Percentiles rank a stretch among this genome's conserved stretches.
phyloP scores from a whole-genome alignment of 2,888 invertebrate genomes.

The Polylopha cassiicola region DNA sequence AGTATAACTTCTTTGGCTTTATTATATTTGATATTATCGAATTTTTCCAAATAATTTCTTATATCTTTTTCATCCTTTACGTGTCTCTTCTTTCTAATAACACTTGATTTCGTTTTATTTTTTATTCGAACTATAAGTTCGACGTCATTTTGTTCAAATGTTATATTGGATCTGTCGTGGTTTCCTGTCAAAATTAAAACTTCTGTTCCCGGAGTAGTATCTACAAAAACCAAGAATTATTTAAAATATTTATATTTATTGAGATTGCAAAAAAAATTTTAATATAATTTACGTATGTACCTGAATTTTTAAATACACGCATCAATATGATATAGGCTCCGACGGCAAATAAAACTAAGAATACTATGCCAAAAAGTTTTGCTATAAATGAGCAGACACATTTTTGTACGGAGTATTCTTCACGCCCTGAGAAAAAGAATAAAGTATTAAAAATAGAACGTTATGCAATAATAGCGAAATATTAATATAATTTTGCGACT shows the following conservation, averaged over 20 bases:
- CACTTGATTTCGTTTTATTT: conserved; percentile 37
- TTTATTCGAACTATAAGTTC: conserved; percentile 43
- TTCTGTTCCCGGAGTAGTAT: conserved; percentile 41
- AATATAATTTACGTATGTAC: conserved; percentile 32
- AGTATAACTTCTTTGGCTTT: conserved; percentile 52
- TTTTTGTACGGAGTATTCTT: conserved; percentile 33
- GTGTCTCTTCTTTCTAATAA: conserved; percentile 42
- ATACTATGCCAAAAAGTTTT: conserved; percentile 40
- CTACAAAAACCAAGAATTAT: conserved; percentile 31
- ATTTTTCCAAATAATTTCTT: conserved; percentile 27
- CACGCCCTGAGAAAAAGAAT: conserved; percentile 39
- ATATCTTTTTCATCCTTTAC: conserved; percentile 23
- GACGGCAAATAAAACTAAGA: conserved; percentile 39
- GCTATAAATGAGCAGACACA: conserved; percentile 42
- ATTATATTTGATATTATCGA: conserved; percentile 40
- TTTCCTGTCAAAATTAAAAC: conserved; percentile 49
- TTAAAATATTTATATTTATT: background rate
- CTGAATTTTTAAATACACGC: conserved; percentile 39
- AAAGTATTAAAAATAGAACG: background rate
- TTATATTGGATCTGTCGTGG: conserved; percentile 42
- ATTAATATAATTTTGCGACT: conserved; percentile 15
- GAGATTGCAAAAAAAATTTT: background rate
- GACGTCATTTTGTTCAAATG: conserved; percentile 37
- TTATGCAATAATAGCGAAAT: background rate
- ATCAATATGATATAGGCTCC: conserved; percentile 44